Evolutionary conservation across 2,113 vertebrate species (phyloP).

Genomic region (Mormoops blainvillei): DNA sequence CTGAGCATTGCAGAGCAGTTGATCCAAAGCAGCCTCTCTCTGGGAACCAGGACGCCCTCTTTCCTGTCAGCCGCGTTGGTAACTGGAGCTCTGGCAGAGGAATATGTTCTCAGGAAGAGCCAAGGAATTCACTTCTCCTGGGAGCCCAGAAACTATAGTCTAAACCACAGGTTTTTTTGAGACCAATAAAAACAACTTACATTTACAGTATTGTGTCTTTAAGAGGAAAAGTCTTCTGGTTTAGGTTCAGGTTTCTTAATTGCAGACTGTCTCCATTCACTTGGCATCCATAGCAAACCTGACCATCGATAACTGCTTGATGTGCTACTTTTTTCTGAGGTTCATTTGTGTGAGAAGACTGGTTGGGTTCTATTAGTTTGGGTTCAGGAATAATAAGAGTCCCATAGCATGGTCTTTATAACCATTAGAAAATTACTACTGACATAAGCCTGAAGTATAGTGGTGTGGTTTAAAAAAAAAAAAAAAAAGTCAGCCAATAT

Average conservation of each 20-base stretch:
- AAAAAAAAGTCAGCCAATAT: background rate
- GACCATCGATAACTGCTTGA: background rate
- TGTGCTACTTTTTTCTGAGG: background rate
- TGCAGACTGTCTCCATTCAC: background rate
- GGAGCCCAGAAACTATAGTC: background rate
- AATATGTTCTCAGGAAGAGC: background rate
- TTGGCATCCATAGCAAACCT: background rate
- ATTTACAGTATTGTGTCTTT: background rate
- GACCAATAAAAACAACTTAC: background rate
- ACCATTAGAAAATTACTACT: background rate
- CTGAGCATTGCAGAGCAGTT: background rate
- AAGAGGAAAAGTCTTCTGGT: background rate
- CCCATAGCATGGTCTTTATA: background rate
- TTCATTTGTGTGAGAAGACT: background rate
- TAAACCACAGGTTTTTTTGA: background rate
- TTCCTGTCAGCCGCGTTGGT: background rate
- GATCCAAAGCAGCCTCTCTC: background rate
- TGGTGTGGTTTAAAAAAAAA: background rate
- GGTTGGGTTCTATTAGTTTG: background rate
- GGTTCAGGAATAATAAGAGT: background rate
- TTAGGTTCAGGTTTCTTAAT: background rate
- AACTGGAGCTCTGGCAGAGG: background rate
- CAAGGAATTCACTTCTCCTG: background rate
- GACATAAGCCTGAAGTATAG: background rate
- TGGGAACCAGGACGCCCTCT: background rate